Evolutionary conservation across 2,888 invertebrate species (phyloP).

Genomic region (Ichneumon xanthorius): DNA sequence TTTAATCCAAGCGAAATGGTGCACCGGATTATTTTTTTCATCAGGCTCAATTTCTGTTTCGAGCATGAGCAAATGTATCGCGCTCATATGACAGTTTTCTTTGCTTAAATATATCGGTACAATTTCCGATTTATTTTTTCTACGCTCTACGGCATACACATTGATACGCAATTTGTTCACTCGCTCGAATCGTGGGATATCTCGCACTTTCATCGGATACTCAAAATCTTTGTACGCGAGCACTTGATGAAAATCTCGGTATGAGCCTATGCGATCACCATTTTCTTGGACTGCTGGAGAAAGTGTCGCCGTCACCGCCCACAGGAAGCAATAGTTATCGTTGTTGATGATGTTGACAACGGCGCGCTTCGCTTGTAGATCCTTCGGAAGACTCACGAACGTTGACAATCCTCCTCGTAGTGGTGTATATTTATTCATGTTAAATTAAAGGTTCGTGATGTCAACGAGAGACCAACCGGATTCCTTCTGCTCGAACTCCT

Average conservation of each 20-base stretch:
- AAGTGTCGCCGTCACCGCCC: background rate
- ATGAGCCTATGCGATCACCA: background rate
- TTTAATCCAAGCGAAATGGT: background rate
- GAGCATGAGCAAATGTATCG: background rate
- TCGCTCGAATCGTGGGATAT: background rate
- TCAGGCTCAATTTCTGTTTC: background rate
- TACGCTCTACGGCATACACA: too few species aligned
- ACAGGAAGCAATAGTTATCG: too few species aligned
- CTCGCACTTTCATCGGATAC: background rate
- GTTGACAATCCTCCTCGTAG: too few species aligned
- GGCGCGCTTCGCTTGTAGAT: too few species aligned
- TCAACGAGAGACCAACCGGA: conserved; percentile 70
- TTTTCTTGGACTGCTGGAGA: background rate
- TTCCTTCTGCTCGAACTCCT: conserved; percentile 71
- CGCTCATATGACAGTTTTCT: background rate
- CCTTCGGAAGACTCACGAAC: too few species aligned
- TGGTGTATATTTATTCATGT: conserved; percentile 61
- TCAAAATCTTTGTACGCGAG: background rate
- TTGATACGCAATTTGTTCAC: too few species aligned
- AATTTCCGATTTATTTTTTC: too few species aligned
- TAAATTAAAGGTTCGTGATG: conserved; percentile 55
- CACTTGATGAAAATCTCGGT: background rate
- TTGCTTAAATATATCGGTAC: too few species aligned
- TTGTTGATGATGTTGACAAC: too few species aligned
- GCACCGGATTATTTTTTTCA: background rate